Percentiles rank a stretch among this genome's conserved stretches.
phyloP scores from a whole-genome alignment of 1,140 invertebrate species.

The Macrobrachium rosenbergii region DNA sequence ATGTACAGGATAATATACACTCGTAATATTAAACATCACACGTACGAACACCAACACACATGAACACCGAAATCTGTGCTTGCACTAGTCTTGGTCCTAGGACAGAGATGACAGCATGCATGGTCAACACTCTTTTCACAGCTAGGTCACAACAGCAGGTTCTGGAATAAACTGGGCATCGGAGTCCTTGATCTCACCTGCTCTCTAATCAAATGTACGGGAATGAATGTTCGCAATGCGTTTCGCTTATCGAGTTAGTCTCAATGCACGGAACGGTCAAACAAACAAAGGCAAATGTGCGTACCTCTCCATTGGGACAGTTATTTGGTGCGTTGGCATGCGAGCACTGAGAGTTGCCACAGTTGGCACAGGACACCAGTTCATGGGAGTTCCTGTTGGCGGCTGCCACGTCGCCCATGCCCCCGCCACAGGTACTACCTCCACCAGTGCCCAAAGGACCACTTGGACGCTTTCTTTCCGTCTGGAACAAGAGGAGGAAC shows the following conservation, averaged over 20 bases:
- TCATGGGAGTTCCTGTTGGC: slow-evolving; percentile 60
- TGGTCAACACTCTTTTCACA: too few relatives aligned
- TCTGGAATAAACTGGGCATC: too few relatives aligned
- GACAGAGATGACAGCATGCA: too few relatives aligned
- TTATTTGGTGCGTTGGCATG: slow-evolving; percentile 60
- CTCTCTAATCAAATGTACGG: too few relatives aligned
- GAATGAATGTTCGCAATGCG: too few relatives aligned
- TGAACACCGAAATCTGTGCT: not conserved
- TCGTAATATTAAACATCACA: not conserved
- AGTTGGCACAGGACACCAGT: slow-evolving; percentile 62
- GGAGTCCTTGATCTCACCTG: too few relatives aligned
- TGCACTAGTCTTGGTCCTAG: not conserved
- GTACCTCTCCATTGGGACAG: slow-evolving; percentile 63
- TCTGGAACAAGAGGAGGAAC: slow-evolving; percentile 42
- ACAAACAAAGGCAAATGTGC: not conserved
- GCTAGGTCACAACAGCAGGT: too few relatives aligned
- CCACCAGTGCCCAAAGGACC: slow-evolving; percentile 36
- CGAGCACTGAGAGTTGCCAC: slow-evolving; percentile 63
- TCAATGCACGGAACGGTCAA: too few relatives aligned
- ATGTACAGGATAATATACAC: not conserved
- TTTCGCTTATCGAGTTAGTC: too few relatives aligned
- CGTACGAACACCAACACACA: not conserved
- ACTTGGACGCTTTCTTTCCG: slow-evolving; percentile 56
- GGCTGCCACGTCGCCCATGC: slow-evolving; percentile 36
- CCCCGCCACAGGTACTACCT: slow-evolving; percentile 20